A percentile compares a stretch with the other conserved stretches of the same genome.
Evolutionary conservation across 2,888 invertebrate genomes (phyloP).

Genomic region (Corbicula japonica): DNA sequence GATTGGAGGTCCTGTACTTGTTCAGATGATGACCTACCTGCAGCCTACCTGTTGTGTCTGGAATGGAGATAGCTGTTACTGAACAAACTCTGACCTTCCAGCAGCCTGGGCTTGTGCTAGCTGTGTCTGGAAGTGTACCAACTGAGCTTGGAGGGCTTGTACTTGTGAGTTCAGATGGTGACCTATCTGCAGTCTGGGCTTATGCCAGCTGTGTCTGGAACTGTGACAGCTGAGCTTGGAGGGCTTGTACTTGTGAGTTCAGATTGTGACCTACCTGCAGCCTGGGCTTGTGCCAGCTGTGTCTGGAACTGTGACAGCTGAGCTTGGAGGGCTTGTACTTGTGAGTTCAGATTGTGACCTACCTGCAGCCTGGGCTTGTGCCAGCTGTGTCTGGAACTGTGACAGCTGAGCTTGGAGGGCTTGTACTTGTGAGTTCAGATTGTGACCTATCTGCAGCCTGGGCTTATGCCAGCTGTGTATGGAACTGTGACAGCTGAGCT

Average conservation of each 20-base stretch:
- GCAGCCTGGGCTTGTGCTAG: slow-evolving; percentile 63
- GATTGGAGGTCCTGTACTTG: no score
- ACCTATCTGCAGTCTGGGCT: slow-evolving; percentile 67
- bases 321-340: slow-evolving; percentile 87
- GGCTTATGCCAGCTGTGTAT: slow-evolving; percentile 65
- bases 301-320: slow-evolving; percentile 78
- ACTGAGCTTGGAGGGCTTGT: slow-evolving; percentile 86
- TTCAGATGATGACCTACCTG: no score
- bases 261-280: slow-evolving; percentile 91
- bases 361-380: slow-evolving; percentile 70
- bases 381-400: slow-evolving; percentile 71
- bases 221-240: slow-evolving; percentile 84
- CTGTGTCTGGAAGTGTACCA: slow-evolving; percentile 73
- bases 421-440: slow-evolving; percentile 89
- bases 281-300: slow-evolving; percentile 62
- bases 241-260: slow-evolving; percentile 86
- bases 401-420: slow-evolving; percentile 85
- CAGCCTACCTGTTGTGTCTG: not conserved
- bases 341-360: slow-evolving; percentile 90
- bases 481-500: slow-evolving; percentile 81
- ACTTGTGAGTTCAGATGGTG: slow-evolving; percentile 90
- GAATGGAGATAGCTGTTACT: not conserved
- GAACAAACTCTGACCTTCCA: slow-evolving; percentile 36
- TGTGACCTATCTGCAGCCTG: slow-evolving; percentile 88
- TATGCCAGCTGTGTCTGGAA: slow-evolving; percentile 71